phyloP scores from a whole-genome alignment of 2,888 invertebrate species.

The Steinernema carpocapsae region DNA sequence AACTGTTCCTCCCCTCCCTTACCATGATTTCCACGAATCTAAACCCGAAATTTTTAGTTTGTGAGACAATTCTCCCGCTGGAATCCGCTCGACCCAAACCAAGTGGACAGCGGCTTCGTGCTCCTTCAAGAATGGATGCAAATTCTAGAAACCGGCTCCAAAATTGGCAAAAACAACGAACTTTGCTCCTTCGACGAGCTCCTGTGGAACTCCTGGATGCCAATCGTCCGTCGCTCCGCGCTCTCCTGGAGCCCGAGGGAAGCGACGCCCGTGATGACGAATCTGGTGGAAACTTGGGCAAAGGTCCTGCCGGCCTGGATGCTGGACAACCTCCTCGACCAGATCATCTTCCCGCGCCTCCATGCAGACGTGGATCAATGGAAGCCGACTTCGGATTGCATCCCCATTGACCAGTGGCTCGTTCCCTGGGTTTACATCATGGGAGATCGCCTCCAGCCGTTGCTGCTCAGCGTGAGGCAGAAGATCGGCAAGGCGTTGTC shows the following conservation, averaged over 20 bases:
- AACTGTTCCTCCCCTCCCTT: no score
- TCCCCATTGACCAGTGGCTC: slow-evolving; percentile 95
- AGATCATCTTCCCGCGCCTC: slow-evolving; percentile 70
- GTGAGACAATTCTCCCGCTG: slow-evolving; percentile 80
- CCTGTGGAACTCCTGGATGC: slow-evolving; percentile 89
- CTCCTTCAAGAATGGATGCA: slow-evolving; percentile 70
- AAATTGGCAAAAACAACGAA: slow-evolving; percentile 46
- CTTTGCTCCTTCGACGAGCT: slow-evolving; percentile 80
- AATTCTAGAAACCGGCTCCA: neutral
- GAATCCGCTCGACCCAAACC: slow-evolving; percentile 84
- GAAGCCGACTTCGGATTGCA: slow-evolving; percentile 92
- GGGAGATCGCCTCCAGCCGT: slow-evolving; percentile 74
- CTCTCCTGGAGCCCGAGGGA: slow-evolving; percentile 80
- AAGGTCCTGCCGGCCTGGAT: slow-evolving; percentile 84
- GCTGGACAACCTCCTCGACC: slow-evolving; percentile 81
- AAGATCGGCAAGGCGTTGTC: slow-evolving; percentile 85
- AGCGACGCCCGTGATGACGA: slow-evolving; percentile 80
- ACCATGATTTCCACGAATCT: no score
- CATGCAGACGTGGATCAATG: slow-evolving; percentile 70
- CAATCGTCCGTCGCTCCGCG: slow-evolving; percentile 74
- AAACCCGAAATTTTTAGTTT: slow-evolving; percentile 74
- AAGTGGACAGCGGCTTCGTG: slow-evolving; percentile 70
- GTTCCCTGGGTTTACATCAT: slow-evolving; percentile 92
- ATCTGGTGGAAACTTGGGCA: slow-evolving; percentile 82
- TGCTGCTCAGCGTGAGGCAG: slow-evolving; percentile 88